phyloP scores from a whole-genome alignment of 2,888 invertebrate species.

The Chirona hameri region DNA sequence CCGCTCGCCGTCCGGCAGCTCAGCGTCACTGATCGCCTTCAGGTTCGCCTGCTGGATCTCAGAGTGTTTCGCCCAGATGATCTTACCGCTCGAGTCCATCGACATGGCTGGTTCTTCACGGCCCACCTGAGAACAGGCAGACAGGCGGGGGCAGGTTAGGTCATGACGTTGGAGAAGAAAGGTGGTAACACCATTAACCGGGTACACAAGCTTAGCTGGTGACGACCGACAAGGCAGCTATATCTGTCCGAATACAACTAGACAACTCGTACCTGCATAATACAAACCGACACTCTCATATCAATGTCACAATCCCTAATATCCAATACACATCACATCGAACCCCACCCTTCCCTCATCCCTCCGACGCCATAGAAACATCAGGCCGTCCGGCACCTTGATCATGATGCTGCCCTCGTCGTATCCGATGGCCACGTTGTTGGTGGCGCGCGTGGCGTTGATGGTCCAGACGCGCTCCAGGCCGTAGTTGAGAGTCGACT shows the following conservation, averaged over 20 bases:
- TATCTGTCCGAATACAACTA: too few relatives aligned
- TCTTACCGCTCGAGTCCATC: constrained; percentile 98
- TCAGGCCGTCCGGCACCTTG: constrained; percentile 53
- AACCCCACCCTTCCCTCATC: background rate
- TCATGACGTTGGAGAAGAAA: background rate
- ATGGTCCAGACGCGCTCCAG: constrained; percentile 88
- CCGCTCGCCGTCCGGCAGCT: constrained; percentile 83
- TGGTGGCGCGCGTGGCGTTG: constrained; percentile 76
- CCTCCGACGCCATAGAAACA: background rate
- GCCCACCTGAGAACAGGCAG: constrained; percentile 58
- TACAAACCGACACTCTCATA: too few relatives aligned
- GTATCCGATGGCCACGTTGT: constrained; percentile 95
- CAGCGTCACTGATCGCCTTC: constrained; percentile 69
- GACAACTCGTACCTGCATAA: too few relatives aligned
- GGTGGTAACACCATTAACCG: too few relatives aligned
- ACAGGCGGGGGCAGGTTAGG: background rate
- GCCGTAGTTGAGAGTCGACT: constrained; percentile 95
- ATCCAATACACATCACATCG: background rate
- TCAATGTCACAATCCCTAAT: background rate
- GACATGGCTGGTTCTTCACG: constrained; percentile 98
- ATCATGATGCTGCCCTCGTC: constrained; percentile 95
- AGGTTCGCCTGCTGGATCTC: constrained; percentile 96
- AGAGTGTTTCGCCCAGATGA: constrained; percentile 97
- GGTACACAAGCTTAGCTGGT: too few relatives aligned
- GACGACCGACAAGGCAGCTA: too few relatives aligned